Percentiles rank a stretch among this genome's conserved stretches.
Evolutionary conservation across 2,797 vertebrate genomes (phyloP).

Genomic region (Phataginus tricuspis): DNA sequence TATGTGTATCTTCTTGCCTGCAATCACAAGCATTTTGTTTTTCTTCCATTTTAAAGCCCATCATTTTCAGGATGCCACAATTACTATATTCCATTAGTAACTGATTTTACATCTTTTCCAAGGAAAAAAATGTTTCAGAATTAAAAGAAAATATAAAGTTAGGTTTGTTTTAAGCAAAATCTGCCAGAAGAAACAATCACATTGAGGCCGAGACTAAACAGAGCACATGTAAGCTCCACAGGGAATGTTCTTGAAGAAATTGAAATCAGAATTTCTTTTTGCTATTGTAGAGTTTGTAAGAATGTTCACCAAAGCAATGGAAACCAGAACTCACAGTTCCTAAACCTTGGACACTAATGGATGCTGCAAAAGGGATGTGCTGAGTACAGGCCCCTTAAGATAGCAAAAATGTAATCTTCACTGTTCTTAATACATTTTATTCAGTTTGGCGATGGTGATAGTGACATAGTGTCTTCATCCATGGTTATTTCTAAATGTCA

Average conservation of each 20-base stretch:
- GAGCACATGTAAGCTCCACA: slow-evolving; percentile 52
- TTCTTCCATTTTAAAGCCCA: slow-evolving; percentile 35
- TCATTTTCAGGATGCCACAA: slow-evolving; percentile 33
- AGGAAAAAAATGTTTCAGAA: slow-evolving; percentile 55
- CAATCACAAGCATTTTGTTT: slow-evolving; percentile 4
- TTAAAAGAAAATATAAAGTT: slow-evolving; percentile 64
- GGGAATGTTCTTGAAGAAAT: slow-evolving; percentile 60
- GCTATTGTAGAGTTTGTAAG: slow-evolving; percentile 20
- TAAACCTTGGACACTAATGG: neutral
- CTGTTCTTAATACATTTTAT: neutral
- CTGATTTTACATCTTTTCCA: slow-evolving; percentile 43
- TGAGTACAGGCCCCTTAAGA: neutral
- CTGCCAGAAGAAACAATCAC: slow-evolving; percentile 72
- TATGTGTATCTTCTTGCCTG: neutral
- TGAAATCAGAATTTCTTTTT: slow-evolving; percentile 56
- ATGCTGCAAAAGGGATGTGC: neutral
- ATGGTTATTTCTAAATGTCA: neutral
- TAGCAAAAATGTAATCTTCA: neutral
- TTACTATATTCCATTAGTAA: slow-evolving; percentile 46
- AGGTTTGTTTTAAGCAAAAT: slow-evolving; percentile 40
- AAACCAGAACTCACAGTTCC: slow-evolving; percentile 12
- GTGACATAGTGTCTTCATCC: neutral
- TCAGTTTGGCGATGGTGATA: neutral
- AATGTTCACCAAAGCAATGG: neutral
- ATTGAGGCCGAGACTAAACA: slow-evolving; percentile 67